Evolutionary conservation across 2,797 vertebrate species (phyloP), one percentile per base, ranked within the genome.

Genomic region (Mus minutoides): DNA sequence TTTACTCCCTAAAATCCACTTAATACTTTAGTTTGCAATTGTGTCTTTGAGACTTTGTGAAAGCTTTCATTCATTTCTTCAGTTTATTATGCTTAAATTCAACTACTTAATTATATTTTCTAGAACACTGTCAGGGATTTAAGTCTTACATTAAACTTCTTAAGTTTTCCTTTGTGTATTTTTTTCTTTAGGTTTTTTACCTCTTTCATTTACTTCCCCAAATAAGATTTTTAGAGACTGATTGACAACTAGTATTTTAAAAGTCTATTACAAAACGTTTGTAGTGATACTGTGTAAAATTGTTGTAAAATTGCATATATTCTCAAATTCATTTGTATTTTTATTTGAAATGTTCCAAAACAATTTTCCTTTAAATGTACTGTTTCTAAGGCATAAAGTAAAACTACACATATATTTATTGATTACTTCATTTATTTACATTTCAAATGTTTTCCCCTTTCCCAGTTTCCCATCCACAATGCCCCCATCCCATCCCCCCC

Each of bases 61-160:
- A 95, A 92, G 19, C 71, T 96, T 96, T 95, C 64, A 76, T 75
- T 97, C 69, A 91, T 58, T 85, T 92, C 34, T 56, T 80, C 64
- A 67, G n/a, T 88, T 88, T 34, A 52, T 92, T 60, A n/a, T 78
- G 40, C 6, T 34, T 92, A 93, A 89, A 29, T 79, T 96, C 83
- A 43, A 90, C 95, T 95, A 56, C 40, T 76, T 94, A 92, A 94
- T 87, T 88, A 86, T 96, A 94, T 92, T 97, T 96, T 90, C 87
- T 92, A 91, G 71, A 78, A 31, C 79, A 84, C 83, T 96, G 79
- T 29, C 24, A 96, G 14, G 31, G 24, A 67, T 46, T 92, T n/a
- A 88, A 92, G 12, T 84, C n/a, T 80, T 62, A 86, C 11, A 93
- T 64, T 16, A 52, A 95, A 96, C 86, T 94, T 82, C 22, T 92